Conservation (phyloP, 2,797 vertebrate genomes). For the Chrysolophus pictus region DNA sequence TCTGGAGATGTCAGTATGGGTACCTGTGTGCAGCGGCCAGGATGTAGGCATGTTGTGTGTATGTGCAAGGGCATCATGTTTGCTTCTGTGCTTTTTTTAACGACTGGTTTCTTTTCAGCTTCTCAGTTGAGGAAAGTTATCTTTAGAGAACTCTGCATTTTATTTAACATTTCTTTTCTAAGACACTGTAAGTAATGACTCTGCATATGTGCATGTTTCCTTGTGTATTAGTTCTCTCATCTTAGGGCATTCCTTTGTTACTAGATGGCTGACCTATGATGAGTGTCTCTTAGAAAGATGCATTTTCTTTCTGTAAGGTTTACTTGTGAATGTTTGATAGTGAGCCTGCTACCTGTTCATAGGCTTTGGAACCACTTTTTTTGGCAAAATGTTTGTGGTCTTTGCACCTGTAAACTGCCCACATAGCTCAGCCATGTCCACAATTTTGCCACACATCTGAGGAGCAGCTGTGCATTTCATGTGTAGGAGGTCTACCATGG, state of each 20-base stretch:
- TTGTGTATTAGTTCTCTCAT: not conserved
- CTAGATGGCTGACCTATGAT: not conserved
- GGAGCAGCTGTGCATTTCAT: not conserved
- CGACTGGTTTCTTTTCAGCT: not conserved
- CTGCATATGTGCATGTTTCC: rapidly evolving
- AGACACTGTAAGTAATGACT: rapidly evolving
- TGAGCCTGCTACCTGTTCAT: not conserved
- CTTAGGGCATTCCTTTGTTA: not conserved
- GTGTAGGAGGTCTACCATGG: not conserved
- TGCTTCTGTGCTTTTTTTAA: not conserved
- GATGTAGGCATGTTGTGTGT: rapidly evolving
- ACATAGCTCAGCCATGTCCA: not conserved
- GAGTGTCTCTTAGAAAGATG: not conserved
- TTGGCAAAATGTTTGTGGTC: not conserved
- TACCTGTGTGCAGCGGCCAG: not conserved
- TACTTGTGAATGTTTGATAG: not conserved
- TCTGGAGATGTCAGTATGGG: too few species aligned
- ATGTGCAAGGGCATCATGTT: rapidly evolving
- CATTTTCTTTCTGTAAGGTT: not conserved
- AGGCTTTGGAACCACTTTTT: not conserved
- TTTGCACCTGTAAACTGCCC: not conserved
- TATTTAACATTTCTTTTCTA: not conserved
- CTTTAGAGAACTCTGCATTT: not conserved
- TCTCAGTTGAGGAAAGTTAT: too few species aligned
- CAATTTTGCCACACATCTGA: rapidly evolving